These are phyloP conservation scores for Lordiphosa clarofinis DNA, from an alignment of 1,140 invertebrate species.

Conservation along the genomic window DNA sequence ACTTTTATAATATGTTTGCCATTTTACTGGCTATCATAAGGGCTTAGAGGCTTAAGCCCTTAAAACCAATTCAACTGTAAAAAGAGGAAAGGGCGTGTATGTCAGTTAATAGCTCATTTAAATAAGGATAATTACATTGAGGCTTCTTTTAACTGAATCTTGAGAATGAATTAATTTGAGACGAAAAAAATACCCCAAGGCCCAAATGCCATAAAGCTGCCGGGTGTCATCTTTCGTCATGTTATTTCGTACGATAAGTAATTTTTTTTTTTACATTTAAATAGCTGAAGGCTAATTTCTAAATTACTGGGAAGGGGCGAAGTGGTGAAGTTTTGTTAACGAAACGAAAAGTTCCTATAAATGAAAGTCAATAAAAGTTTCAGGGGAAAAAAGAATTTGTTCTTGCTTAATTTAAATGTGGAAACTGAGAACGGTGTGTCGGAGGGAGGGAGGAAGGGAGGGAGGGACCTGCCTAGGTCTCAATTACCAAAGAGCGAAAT, in stretches of 20 bases:
- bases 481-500: conserved; percentile 48
- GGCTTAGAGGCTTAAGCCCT: conserved; percentile 66
- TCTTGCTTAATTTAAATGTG: conserved; percentile 40
- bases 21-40: neutral
- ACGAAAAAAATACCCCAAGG: conserved; percentile 39
- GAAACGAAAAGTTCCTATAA: conserved; percentile 10
- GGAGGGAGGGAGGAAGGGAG: neutral
- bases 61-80: conserved; percentile 57
- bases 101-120: conserved; percentile 71
- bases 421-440: conserved; percentile 5
- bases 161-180: conserved; percentile 24
- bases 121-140: conserved; percentile 65
- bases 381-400: conserved; percentile 36
- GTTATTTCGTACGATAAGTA: conserved; percentile 41
- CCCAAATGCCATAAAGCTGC: conserved; percentile 53
- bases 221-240: conserved; percentile 37
- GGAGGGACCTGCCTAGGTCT: conserved; percentile 32
- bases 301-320: conserved; percentile 40
- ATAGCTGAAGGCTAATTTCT: conserved; percentile 63
- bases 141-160: conserved; percentile 11
- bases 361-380: conserved; percentile 67
- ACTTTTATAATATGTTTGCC: too few relatives aligned
- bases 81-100: too few relatives aligned
- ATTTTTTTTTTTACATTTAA: conserved; percentile 59
- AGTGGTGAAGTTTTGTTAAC: neutral